These are phyloP conservation scores for Eptesicus fuscus DNA, from an alignment of 2,113 vertebrate genomes.

Conservation along the genomic window DNA sequence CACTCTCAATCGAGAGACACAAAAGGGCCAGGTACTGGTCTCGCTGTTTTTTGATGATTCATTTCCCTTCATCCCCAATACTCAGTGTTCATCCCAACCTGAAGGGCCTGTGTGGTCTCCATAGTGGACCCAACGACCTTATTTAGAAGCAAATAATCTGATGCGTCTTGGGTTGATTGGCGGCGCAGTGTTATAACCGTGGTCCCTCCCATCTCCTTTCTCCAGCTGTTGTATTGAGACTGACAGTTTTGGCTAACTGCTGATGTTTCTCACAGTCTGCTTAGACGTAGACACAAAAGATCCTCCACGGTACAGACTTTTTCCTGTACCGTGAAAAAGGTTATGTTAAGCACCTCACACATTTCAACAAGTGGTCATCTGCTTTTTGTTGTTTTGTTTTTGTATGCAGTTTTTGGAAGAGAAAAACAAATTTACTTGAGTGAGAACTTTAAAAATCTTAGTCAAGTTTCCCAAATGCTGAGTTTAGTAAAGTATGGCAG, in stretches of 20 bases:
- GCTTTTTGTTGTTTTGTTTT: not conserved
- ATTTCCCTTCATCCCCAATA: not conserved
- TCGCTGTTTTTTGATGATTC: conserved; percentile 26
- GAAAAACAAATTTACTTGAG: not conserved
- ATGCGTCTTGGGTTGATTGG: not conserved
- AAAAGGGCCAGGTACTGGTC: not conserved
- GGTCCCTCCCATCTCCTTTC: not conserved
- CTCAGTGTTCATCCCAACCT: not conserved
- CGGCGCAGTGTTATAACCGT: fast-evolving
- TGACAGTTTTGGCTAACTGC: not conserved
- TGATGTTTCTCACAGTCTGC: not conserved
- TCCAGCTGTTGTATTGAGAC: not conserved
- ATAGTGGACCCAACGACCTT: fast-evolving
- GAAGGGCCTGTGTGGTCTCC: not conserved
- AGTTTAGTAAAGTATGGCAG: not conserved
- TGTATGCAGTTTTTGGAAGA: not conserved
- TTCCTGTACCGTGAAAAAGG: too few species aligned
- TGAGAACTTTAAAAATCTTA: not conserved
- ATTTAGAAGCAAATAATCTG: not conserved
- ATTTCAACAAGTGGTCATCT: not conserved
- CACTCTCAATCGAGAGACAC: conserved; percentile 52
- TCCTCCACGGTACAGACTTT: not conserved
- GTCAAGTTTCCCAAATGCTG: not conserved
- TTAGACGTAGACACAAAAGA: not conserved
- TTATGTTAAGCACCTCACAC: not conserved